These are phyloP conservation scores for Phallusia fumigata DNA, from an alignment of 23 tunicate genomes.

Conservation along the genomic window DNA sequence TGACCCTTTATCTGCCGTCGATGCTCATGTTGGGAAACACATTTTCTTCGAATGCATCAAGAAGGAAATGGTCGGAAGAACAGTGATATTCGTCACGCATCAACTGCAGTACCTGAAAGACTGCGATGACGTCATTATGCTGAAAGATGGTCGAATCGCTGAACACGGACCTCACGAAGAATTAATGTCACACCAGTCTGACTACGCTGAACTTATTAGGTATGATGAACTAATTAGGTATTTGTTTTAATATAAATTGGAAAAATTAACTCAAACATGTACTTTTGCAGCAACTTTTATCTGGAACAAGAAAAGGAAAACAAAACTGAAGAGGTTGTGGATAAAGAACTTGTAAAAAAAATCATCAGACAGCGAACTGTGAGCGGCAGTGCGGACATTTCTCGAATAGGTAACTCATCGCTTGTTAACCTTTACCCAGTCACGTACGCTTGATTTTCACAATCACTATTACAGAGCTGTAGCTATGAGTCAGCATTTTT, in stretches of 20 bases:
- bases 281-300: slow-evolving; percentile 57
- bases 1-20: slow-evolving; percentile 97
- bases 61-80: slow-evolving; percentile 54
- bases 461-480: too few relatives aligned
- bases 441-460: too few relatives aligned
- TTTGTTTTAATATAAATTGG: too few relatives aligned
- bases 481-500: too few relatives aligned
- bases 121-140: slow-evolving; percentile 85
- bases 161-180: slow-evolving; percentile 88
- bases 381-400: slow-evolving; percentile 12
- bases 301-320: slow-evolving; percentile 78
- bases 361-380: slow-evolving; percentile 23
- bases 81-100: slow-evolving; percentile 91
- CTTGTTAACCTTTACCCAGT: too few relatives aligned
- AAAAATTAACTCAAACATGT: too few relatives aligned
- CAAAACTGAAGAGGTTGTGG: slow-evolving; percentile 35
- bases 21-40: slow-evolving; percentile 96
- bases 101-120: slow-evolving; percentile 88
- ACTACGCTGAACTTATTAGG: slow-evolving; percentile 62
- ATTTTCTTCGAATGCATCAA: slow-evolving; percentile 94
- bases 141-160: slow-evolving; percentile 79
- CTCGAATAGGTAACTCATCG: neutral
- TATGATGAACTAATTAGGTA: too few relatives aligned
- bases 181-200: slow-evolving; percentile 43
- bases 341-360: slow-evolving; percentile 53